Evolutionary conservation across 1,140 invertebrate species (phyloP), one percentile per base, ranked within the genome.

Genomic region (Heliconius congener): DNA sequence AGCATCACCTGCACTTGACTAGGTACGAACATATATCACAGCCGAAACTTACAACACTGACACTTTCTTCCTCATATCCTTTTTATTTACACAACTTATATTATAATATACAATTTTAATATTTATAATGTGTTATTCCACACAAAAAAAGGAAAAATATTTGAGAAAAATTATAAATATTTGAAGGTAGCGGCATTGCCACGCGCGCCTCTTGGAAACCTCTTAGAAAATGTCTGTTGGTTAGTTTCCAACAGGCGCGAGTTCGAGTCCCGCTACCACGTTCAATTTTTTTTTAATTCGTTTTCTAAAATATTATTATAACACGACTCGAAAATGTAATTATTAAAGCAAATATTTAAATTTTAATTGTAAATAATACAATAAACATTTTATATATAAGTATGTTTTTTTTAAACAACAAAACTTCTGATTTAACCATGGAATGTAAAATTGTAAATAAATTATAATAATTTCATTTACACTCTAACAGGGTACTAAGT

Each of bases 21-120:
- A 81, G 79, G 75, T 81, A 81, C 79, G 77, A 72, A 50, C 71
- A 50, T 71, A 73, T 78, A 79, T 79, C 78, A 79, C 78, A 79
- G 78, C 78, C 78, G 60, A 46, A 8, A 79, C 16, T 66, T 66
- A 66, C 60, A 66, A 66, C 55, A n/a, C 60, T 66, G 60, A 66
- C 23, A 27, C 60, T 27, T 27, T 66, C 60, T 66, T 2, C 23
- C 60, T 57, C n/a, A 57, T 3, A 23, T 27, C 23, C 18, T 66
- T 5, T 27, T 27, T 66, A 66, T 66, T 66, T 66, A 66, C 60
- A 66, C 30, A 66, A 30, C 60, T 16, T 66, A 66, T n/a, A n/a
- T 57, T 57, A 57, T 27, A 30, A 23, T 66, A 19, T 18, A 52
- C 18, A 18, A 52, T 52, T 52, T 52, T 19, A 52, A 52, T 19